Evolutionary conservation across 64 coral and sea anemone species (phyloP).

Genomic region (Porites australiensis): DNA sequence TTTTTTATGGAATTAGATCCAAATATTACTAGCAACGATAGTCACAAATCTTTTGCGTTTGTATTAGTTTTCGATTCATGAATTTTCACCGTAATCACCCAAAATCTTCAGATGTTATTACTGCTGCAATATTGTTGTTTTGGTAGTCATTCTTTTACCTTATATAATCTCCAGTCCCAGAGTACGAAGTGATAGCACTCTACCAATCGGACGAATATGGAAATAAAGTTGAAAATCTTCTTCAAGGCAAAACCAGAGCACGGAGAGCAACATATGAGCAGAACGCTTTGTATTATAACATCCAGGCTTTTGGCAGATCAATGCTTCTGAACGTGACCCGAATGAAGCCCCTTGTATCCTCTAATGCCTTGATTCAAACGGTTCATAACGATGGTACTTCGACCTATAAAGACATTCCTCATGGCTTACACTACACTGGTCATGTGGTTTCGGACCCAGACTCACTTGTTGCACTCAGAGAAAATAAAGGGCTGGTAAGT

Average conservation of each 20-base stretch:
- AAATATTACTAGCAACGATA: too few species aligned
- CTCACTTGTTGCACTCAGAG: conserved; percentile 53
- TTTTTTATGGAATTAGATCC: too few species aligned
- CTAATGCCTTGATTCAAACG: not conserved
- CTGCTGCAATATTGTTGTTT: too few species aligned
- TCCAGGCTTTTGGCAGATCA: conserved; percentile 26
- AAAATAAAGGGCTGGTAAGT: conserved; percentile 40
- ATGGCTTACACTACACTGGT: conserved; percentile 23
- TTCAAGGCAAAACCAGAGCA: not conserved
- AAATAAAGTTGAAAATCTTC: not conserved
- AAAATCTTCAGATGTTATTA: too few species aligned
- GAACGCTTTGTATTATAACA: not conserved
- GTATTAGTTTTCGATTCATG: too few species aligned
- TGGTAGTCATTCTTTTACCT: too few species aligned
- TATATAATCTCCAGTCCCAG: conserved; percentile 5
- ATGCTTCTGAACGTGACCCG: not conserved
- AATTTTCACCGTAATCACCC: too few species aligned
- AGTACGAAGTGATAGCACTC: conserved; percentile 38
- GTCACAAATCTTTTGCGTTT: too few species aligned
- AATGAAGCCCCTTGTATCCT: not conserved
- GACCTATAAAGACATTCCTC: not conserved
- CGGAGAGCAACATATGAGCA: not conserved
- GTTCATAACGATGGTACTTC: not conserved
- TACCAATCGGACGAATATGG: not conserved
- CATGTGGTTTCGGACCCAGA: conserved; percentile 46